phyloP scores from a whole-genome alignment of 1,140 invertebrate species.

The Zaprionus camerounensis region DNA sequence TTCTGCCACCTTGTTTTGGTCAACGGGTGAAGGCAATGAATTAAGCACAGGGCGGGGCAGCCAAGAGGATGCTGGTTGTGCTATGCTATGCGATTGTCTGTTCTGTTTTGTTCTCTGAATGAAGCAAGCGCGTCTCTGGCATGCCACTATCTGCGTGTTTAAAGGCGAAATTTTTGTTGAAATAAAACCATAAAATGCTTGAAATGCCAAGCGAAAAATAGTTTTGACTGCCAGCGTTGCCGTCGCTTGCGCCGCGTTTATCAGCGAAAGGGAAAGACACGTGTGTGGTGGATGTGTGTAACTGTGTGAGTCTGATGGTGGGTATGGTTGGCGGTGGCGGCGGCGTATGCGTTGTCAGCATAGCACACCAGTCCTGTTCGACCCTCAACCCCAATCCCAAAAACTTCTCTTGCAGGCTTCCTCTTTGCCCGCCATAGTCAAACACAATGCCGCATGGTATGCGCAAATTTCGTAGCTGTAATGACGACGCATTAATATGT shows the following conservation, averaged over 20 bases:
- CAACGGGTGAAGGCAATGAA: conserved; percentile 54
- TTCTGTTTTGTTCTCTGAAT: conserved; percentile 13
- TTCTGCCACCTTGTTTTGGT: not conserved
- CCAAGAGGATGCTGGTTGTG: conserved; percentile 13
- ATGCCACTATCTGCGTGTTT: conserved; percentile 78
- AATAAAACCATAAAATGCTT: conserved; percentile 81
- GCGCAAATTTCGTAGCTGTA: conserved; percentile 79
- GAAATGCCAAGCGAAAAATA: conserved; percentile 81
- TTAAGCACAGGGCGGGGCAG: conserved; percentile 35
- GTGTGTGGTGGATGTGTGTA: not conserved
- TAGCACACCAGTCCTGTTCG: conserved; percentile 30
- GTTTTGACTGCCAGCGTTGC: conserved; percentile 69
- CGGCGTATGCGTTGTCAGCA: conserved; percentile 49
- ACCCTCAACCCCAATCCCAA: not conserved
- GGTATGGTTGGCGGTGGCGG: not conserved
- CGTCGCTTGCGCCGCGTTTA: conserved; percentile 20
- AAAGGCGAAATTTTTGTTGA: conserved; percentile 75
- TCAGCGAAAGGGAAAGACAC: not conserved
- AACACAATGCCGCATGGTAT: conserved; percentile 78
- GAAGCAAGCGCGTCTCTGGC: conserved; percentile 43
- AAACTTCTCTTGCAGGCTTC: conserved; percentile 8
- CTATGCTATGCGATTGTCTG: conserved; percentile 8
- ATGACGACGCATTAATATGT: conserved; percentile 60
- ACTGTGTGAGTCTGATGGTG: not conserved
- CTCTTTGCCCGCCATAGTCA: conserved; percentile 53